Base-by-base conservation (phyloP, 2,888 invertebrate species). In the Linyphia triangularis region DNA sequence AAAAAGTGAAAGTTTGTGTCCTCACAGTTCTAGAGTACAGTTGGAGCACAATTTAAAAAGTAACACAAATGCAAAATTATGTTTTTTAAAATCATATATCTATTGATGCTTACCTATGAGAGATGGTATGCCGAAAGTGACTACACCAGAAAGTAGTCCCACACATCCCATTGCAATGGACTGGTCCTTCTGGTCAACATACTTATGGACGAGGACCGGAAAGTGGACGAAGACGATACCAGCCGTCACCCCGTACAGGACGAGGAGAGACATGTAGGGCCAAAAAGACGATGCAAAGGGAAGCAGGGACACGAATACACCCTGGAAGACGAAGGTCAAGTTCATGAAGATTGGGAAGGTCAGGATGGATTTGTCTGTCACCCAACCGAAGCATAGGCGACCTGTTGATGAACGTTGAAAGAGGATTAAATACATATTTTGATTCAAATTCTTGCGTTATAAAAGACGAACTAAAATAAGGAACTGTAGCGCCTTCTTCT, bases 351-450 rank as follows among this genome's bases (percentile, higher is more conserved):
- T 2, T 1, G 82, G 83, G 22, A 83, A 72, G 16, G 77, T 57
- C 4, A 88, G 33, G 26, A 78, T 6, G 2, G 40, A 19, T 10
- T 43, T 61, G 70, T 88, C 88, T n/a, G 78, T 88, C 13, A 88
- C 79, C 88, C 88, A 88, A 2, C 88, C 88, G 51, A 88, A 88
- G 51, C 75, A 63, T 6, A 88, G 26, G 10, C 88, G 88, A 19
- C 88, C 88, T 81, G 28, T n/a, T n/a, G n/a, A n/a, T n/a, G n/a
- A n/a, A n/a, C n/a, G n/a, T n/a, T n/a, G n/a, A n/a, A n/a, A n/a
- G n/a, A n/a, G n/a, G n/a, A n/a, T n/a, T n/a, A n/a, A n/a, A n/a
- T n/a, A n/a, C n/a, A n/a, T n/a, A n/a, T n/a, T n/a, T n/a, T n/a
- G n/a, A n/a, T n/a, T n/a, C n/a, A n/a, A n/a, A n/a, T n/a, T n/a